These are phyloP conservation scores for Colletes collaris DNA, from an alignment of 2,888 invertebrate genomes.

Conservation along the genomic window DNA sequence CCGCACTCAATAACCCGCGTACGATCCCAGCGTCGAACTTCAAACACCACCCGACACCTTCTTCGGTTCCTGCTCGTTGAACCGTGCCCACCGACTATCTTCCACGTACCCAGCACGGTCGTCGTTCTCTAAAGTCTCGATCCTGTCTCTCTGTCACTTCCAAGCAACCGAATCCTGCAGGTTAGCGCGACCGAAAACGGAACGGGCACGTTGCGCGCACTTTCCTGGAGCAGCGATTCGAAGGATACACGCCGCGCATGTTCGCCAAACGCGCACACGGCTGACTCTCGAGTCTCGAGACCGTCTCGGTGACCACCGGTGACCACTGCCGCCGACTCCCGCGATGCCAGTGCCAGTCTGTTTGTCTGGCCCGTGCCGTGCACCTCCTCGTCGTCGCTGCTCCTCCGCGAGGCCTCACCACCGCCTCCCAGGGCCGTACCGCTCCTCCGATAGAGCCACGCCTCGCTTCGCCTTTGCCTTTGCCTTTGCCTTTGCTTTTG, in stretches of 20 bases:
- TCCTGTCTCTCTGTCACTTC: too few species aligned
- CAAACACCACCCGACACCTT: too few species aligned
- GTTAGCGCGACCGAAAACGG: slow-evolving; percentile 19
- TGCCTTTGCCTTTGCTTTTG: slow-evolving; percentile 24
- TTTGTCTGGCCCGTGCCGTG: slow-evolving; percentile 77
- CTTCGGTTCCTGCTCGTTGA: neutral
- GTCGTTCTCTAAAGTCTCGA: neutral
- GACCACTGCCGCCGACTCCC: slow-evolving; percentile 75
- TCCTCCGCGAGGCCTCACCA: slow-evolving; percentile 76
- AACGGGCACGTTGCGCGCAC: slow-evolving; percentile 41
- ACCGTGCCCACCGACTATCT: neutral
- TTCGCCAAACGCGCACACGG: slow-evolving; percentile 53
- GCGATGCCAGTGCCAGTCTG: slow-evolving; percentile 79
- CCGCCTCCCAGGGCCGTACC: slow-evolving; percentile 79
- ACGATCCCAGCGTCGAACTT: neutral
- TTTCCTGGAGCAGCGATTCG: slow-evolving; percentile 35
- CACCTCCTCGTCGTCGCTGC: slow-evolving; percentile 71
- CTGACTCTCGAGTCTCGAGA: slow-evolving; percentile 40
- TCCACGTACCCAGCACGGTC: neutral
- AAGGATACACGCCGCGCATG: slow-evolving; percentile 49
- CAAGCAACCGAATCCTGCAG: neutral
- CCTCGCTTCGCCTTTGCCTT: slow-evolving; percentile 47
- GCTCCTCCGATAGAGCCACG: slow-evolving; percentile 59
- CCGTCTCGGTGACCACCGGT: slow-evolving; percentile 65
- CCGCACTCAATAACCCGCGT: neutral